Base-by-base conservation (phyloP, 2,888 invertebrate genomes). In the Taenaris catops region DNA sequence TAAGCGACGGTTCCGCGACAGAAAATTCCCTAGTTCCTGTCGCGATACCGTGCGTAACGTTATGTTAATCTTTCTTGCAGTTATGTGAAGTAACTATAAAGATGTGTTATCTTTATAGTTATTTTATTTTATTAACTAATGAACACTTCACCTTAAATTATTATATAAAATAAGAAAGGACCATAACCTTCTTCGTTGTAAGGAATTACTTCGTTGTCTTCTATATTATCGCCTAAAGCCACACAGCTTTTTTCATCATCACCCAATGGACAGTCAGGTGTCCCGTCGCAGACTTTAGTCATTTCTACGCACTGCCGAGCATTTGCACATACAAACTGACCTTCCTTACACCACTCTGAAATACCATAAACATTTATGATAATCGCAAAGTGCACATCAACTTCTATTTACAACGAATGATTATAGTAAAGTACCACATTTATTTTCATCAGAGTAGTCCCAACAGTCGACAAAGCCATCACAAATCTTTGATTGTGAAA, bases 391-490 rank as follows among this genome's bases (percentile, higher is more conserved):
- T n/a, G n/a, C n/a, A n/a, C n/a, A n/a, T n/a, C n/a, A n/a, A n/a
- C n/a, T n/a, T n/a, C n/a, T n/a, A n/a, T n/a, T n/a, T n/a, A n/a
- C n/a, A n/a, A n/a, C n/a, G n/a, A n/a, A n/a, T n/a, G n/a, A n/a
- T n/a, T n/a, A n/a, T n/a, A n/a, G n/a, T 4, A 17, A 17, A 19
- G 19, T 19, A 93, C 93, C 93, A 63, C 94, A 94, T 48, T 91
- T 87, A 53, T 90, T 90, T 71, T 94, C 94, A 63, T 94, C 94
- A 0, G 93, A 91, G 59, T 90, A 93, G 63, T 94, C 94, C 91
- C 92, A 92, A 56, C 94, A 94, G 57, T 94, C 94, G 1, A 93
- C 90, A 11, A 92, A 87, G 1, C 94, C 94, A 54, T 94, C 94
- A 58, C 94, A 94, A 28, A 94, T 91, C 68, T 94, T 94, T 6